Evolutionary conservation across 2,797 vertebrate species (phyloP).

Genomic region (Anas capensis): DNA sequence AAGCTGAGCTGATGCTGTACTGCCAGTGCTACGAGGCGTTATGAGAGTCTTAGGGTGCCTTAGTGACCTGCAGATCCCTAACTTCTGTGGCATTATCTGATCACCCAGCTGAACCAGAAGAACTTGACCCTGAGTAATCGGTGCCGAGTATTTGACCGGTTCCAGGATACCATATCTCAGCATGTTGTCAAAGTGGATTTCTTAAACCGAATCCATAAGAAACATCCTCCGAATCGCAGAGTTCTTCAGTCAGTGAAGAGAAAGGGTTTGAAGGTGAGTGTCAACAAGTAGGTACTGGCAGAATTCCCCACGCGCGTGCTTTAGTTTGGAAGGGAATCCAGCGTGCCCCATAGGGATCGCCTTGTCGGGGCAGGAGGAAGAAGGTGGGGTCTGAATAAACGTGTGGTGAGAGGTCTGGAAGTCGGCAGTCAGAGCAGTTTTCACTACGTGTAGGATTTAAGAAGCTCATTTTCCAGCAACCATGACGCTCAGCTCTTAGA

Average conservation of each 20-base stretch:
- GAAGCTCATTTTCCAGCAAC: not conserved
- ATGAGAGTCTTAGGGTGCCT: constrained; percentile 49
- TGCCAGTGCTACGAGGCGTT: constrained; percentile 29
- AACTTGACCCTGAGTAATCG: constrained; percentile 92
- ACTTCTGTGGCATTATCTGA: constrained; percentile 48
- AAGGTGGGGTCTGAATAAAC: not conserved
- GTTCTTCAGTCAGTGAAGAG: constrained; percentile 85
- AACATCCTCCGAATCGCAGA: constrained; percentile 87
- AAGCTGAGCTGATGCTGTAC: constrained; percentile 55
- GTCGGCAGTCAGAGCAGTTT: not conserved
- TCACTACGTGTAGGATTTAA: not conserved
- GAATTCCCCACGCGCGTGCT: not conserved
- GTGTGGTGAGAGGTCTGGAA: not conserved
- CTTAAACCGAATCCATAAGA: constrained; percentile 91
- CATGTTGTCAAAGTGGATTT: constrained; percentile 95
- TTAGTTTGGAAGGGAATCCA: not conserved
- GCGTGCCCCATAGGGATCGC: not conserved
- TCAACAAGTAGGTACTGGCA: not conserved
- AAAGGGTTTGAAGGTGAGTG: constrained; percentile 90
- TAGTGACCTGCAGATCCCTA: constrained; percentile 55
- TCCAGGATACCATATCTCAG: constrained; percentile 95
- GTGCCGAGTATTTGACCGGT: constrained; percentile 95
- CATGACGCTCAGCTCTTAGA: not conserved
- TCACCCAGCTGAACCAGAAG: constrained; percentile 90
- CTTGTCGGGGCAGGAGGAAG: not conserved